Base-by-base conservation (phyloP, 2,113 vertebrate species). In the Thryonomys swinderianus region DNA sequence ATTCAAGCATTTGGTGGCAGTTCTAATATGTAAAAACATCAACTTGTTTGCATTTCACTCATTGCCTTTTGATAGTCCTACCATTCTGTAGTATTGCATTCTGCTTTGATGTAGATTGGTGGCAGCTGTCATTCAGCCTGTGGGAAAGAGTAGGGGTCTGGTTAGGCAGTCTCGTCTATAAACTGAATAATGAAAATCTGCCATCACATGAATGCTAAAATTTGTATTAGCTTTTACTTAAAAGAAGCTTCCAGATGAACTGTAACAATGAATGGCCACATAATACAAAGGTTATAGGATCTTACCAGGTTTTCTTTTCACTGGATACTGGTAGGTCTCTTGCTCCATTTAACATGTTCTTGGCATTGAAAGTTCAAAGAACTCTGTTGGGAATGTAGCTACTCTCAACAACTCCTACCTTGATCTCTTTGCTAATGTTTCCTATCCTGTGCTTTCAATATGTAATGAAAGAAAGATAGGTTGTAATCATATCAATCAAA, bases 41-140 rank as follows among this genome's bases (percentile, higher is more conserved):
- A 79, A 25, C 57, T 55, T 12, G 3, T 69, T 91, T 85, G 45
- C n/a, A 55, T 94, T 91, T 79, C 23, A 48, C 61, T 59, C 27
- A 51, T 48, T 20, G 42, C 27, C 66, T 85, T 92, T 94, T 78
- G 84, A 74, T 73, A 91, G 21, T n/a, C 23, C 67, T 48, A 30
- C 40, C 14, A 4, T 78, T 92, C 16, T 92, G 55, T 30, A 57
- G n/a, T 85, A 81, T 80, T 37, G 64, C 64, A 69, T 3, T 74
- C 34, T n/a, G 10, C 40, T 95, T 81, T 85, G 40, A 81, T 71
- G 85, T 88, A 93, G 53, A 21, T 64, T 45, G 53, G 27, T 91
- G 73, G 83, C 78, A 73, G 18, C 88, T 86, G 37, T 93, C 59
- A 64, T 13, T 20, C 7, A 81, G 11, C 9, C 57, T 53, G 57